These are phyloP conservation scores for Phrynosoma platyrhinos DNA, from an alignment of 2,113 vertebrate species.

Conservation along the genomic window DNA sequence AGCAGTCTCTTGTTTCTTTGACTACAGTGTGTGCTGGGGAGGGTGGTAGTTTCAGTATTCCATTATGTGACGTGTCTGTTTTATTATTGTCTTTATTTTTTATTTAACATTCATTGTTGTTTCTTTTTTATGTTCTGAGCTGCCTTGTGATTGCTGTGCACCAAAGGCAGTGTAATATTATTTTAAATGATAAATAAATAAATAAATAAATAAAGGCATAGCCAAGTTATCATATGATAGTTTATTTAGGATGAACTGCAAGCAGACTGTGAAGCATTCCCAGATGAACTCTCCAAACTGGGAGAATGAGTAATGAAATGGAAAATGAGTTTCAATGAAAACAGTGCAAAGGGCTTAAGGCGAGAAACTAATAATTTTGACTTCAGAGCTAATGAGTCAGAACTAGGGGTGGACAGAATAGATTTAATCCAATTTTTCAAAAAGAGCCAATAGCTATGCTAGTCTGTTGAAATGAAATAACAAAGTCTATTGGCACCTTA, in stretches of 20 bases:
- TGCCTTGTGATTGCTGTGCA: neutral
- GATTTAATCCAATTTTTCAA: neutral
- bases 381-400: neutral
- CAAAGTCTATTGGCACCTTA: no score
- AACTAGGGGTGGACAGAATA: neutral
- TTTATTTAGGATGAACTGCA: neutral
- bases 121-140: neutral
- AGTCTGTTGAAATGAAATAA: no score
- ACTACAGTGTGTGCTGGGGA: no score
- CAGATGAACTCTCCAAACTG: neutral
- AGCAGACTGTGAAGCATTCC: neutral
- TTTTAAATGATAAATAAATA: neutral
- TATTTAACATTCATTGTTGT: no score
- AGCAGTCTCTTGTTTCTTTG: no score
- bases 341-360: neutral
- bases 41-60: no score
- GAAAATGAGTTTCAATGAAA: neutral
- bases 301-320: neutral
- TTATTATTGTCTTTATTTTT: neutral
- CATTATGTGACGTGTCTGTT: neutral
- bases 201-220: neutral
- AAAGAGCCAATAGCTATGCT: no score
- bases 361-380: neutral
- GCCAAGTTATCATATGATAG: neutral
- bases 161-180: neutral